A percentile compares a stretch with the other conserved stretches of the same genome.
Conservation (phyloP, 2,113 vertebrate genomes). For the Geococcyx californianus region DNA sequence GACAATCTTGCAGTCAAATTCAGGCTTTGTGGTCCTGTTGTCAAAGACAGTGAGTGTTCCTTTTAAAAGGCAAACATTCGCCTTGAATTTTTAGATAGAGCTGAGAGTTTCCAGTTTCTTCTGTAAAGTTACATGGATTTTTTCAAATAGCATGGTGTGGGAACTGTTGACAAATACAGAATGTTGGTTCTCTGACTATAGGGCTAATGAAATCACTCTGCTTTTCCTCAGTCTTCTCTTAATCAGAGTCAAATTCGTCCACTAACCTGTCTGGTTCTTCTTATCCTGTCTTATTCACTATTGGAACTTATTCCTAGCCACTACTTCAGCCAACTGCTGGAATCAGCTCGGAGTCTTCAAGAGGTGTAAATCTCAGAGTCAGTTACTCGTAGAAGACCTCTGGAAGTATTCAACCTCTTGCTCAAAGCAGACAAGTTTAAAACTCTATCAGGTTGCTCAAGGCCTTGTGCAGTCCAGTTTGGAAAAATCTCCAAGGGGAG, state of each 20-base stretch:
- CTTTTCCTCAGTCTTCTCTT: background rate
- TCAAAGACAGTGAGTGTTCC: background rate
- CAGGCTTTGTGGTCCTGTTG: background rate
- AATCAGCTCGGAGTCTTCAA: background rate
- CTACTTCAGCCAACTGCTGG: background rate
- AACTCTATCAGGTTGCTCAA: background rate
- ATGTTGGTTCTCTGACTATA: background rate
- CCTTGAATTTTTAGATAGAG: background rate
- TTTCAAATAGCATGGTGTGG: background rate
- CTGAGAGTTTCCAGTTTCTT: background rate
- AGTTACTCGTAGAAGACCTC: background rate
- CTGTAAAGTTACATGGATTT: background rate
- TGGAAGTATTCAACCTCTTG: background rate
- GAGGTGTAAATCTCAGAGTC: background rate
- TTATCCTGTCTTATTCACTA: background rate
- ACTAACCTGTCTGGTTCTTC: background rate
- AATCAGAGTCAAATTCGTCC: background rate
- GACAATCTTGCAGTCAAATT: background rate
- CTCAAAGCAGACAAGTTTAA: background rate
- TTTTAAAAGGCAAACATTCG: slow-evolving; percentile 19
- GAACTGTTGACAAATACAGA: slow-evolving; percentile 8
- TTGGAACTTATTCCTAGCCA: background rate
- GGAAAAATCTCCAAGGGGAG: background rate
- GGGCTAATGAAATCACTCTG: background rate
- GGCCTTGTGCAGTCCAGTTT: background rate